Evolutionary conservation across 1,140 invertebrate species (phyloP), one percentile per base, ranked within the genome.

Genomic region (Caenorhabditis tropicalis): DNA sequence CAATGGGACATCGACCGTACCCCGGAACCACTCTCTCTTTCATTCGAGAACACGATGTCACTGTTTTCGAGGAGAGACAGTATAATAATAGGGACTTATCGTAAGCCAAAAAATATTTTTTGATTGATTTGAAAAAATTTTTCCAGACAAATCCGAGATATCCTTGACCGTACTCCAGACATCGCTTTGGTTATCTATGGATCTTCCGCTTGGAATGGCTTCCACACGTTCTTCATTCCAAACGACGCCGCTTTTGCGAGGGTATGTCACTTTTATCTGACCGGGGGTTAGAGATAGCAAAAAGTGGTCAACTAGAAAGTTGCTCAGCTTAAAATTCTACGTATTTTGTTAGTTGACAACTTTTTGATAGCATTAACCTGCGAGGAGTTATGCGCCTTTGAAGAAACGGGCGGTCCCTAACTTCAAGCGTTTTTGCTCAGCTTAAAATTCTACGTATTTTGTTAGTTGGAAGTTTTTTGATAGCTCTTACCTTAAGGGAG

Each of bases 141-240:
- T 43, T 43, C 39, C 39, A 12, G 39, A 43, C 39, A 91, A 83
- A 60, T 91, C 15, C 85, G 90, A 9, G 89, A 91, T 74, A 88
- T 91, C 43, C 85, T 91, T 2, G 87, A 91, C 79, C 86, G 90
- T n/a, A 88, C 89, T 31, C 90, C 90, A 4, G 90, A 91, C 83
- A 91, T 91, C 79, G 89, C 88, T 9, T 39, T 91, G 12, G 90
- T 91, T 5, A 91, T 91, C 39, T 91, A 85, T 65, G 90, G 89
- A n/a, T 86, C 87, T 65, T 91, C 89, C 16, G 90, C 90, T 12
- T 91, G 89, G 89, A 91, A 91, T 82, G 90, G 90, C 15, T 91
- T 91, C 74, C 90, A 91, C 80, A 91, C 90, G 2, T 91, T 90
- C 84, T 91, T 91, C 74, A 74, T 91, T 15, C 90, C 90, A 5